phyloP scores from a whole-genome alignment of 2,888 invertebrate species.

The Ennomos fuscantarius region DNA sequence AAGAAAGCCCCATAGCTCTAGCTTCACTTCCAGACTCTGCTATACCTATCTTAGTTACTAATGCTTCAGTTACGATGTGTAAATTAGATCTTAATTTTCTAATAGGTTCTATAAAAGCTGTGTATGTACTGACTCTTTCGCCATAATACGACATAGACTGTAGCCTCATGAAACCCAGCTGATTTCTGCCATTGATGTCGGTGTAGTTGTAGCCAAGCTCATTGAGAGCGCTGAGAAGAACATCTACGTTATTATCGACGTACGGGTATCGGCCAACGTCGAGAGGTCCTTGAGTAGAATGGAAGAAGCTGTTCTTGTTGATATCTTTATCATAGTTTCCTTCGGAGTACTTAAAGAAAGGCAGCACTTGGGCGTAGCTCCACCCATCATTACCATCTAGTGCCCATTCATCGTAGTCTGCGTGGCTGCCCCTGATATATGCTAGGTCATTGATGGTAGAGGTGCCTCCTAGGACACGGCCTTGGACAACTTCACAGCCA shows the following conservation, averaged over 20 bases:
- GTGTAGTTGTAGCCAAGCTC: constrained; percentile 78
- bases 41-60: constrained; percentile 71
- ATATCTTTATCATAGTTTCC: constrained; percentile 80
- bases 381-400: constrained; percentile 74
- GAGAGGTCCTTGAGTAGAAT: constrained; percentile 76
- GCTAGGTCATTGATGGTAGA: constrained; percentile 78
- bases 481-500: constrained; percentile 77
- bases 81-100: constrained; percentile 69
- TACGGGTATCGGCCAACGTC: constrained; percentile 76
- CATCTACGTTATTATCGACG: constrained; percentile 75
- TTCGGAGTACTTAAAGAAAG: constrained; percentile 79
- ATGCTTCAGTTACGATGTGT: constrained; percentile 67
- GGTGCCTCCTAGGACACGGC: constrained; percentile 74
- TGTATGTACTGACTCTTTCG: constrained; percentile 76
- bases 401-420: constrained; percentile 79
- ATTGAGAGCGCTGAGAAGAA: constrained; percentile 72
- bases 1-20: constrained; percentile 66
- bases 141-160: constrained; percentile 77
- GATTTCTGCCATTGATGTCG: constrained; percentile 74
- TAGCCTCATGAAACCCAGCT: constrained; percentile 76
- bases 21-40: constrained; percentile 53
- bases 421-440: constrained; percentile 76
- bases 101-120: constrained; percentile 76
- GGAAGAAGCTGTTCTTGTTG: constrained; percentile 71
- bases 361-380: constrained; percentile 70